These are phyloP conservation scores for Reticulitermes lucifugus DNA, from an alignment of 2,888 invertebrate species.

Conservation along the genomic window DNA sequence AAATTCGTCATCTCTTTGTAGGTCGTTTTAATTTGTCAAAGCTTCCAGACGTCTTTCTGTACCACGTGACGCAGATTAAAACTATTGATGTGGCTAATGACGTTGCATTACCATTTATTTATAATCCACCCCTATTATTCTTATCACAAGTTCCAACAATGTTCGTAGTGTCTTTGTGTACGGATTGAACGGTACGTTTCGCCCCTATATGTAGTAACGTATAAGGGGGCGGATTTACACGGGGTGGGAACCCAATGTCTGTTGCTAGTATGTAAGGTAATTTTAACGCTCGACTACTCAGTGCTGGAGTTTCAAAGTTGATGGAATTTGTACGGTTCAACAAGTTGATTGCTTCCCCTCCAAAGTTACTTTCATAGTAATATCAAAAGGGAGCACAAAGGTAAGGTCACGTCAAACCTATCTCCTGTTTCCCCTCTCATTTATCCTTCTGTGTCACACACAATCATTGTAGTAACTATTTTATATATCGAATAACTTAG, in stretches of 20 bases:
- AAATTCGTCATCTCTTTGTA: background rate
- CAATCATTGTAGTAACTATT: background rate
- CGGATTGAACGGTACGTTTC: background rate
- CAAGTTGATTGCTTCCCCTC: constrained; percentile 45
- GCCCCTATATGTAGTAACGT: background rate
- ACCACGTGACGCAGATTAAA: background rate
- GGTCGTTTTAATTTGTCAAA: background rate
- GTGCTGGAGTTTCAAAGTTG: constrained; percentile 44
- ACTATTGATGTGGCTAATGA: background rate
- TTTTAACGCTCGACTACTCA: constrained; percentile 48
- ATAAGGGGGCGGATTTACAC: background rate
- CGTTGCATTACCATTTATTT: background rate
- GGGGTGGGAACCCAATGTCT: constrained; percentile 20
- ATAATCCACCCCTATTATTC: background rate
- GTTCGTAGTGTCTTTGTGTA: background rate
- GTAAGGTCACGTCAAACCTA: constrained; percentile 31
- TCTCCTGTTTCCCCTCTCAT: background rate
- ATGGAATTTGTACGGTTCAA: constrained; percentile 44
- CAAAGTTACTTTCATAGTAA: constrained; percentile 32
- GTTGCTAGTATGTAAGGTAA: constrained; percentile 44
- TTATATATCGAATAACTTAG: background rate
- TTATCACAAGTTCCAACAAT: background rate
- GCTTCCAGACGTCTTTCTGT: background rate
- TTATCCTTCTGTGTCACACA: background rate
- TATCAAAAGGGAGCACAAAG: constrained; percentile 24